Evolutionary conservation across 2,797 vertebrate genomes (phyloP).

Genomic region (Peromyscus aztecus): DNA sequence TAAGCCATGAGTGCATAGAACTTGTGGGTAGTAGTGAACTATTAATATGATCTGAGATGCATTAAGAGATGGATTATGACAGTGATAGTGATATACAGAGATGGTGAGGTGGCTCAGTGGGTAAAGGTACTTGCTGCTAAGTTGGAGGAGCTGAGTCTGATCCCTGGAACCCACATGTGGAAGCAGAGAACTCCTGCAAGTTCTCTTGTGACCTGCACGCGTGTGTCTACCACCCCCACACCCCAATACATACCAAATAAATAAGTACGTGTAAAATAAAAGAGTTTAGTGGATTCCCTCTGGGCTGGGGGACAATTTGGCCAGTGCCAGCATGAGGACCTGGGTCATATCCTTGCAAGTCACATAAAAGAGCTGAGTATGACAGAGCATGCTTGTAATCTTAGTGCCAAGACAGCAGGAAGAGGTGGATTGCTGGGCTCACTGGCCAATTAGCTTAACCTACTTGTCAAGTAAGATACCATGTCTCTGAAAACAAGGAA

Average conservation of each 20-base stretch:
- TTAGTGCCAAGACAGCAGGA: neutral
- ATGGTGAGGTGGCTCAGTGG: neutral
- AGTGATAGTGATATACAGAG: neutral
- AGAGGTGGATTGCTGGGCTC: neutral
- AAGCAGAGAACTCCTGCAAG: neutral
- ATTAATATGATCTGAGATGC: neutral
- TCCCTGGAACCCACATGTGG: neutral
- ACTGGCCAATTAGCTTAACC: neutral
- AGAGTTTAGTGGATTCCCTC: neutral
- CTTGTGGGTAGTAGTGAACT: neutral
- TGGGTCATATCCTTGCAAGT: neutral
- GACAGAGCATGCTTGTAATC: neutral
- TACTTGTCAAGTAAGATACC: neutral
- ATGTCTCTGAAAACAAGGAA: neutral
- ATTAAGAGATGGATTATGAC: neutral
- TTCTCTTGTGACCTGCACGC: neutral
- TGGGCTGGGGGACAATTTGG: too few species aligned
- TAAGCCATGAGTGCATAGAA: neutral
- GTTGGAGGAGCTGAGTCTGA: neutral
- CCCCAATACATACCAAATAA: neutral
- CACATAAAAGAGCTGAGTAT: neutral
- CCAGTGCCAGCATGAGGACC: neutral
- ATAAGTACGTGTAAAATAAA: neutral
- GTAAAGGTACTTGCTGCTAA: neutral
- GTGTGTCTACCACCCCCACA: neutral